Percentiles rank a stretch among this genome's conserved stretches.
These are phyloP conservation scores for Bubo blakistoni DNA, from an alignment of 2,113 vertebrate genomes.

Conservation along the genomic window DNA sequence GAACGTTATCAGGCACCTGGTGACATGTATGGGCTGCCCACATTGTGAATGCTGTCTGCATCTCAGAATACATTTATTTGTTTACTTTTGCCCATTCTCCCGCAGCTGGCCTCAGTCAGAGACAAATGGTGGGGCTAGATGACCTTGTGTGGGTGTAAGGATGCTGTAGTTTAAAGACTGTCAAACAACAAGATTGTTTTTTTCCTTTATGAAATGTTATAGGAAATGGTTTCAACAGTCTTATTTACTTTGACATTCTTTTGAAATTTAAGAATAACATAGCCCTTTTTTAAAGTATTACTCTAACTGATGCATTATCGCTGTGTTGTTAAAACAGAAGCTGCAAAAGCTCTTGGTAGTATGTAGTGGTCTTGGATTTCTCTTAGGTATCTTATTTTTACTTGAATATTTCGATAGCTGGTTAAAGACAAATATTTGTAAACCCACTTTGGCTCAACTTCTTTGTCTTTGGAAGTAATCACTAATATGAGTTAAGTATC, in stretches of 20 bases:
- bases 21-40: background rate
- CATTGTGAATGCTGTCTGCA: background rate
- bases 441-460: background rate
- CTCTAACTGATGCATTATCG: background rate
- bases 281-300: background rate
- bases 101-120: background rate
- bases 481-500: background rate
- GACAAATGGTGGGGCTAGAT: background rate
- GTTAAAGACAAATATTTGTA: background rate
- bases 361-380: background rate
- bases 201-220: background rate
- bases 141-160: background rate
- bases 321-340: background rate
- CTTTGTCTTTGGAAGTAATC: background rate
- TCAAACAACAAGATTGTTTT: background rate
- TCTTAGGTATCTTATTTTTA: background rate
- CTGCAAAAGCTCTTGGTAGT: background rate
- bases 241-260: background rate
- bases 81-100: background rate
- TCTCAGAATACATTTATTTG: background rate
- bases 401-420: background rate
- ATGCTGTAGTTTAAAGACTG: background rate
- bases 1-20: accelerated
- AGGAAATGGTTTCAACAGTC: background rate
- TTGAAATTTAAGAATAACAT: background rate